Percentiles rank a stretch among this genome's conserved stretches.
Conservation (phyloP, 2,888 invertebrate genomes). For the Gymnoscelis rufifasciata region DNA sequence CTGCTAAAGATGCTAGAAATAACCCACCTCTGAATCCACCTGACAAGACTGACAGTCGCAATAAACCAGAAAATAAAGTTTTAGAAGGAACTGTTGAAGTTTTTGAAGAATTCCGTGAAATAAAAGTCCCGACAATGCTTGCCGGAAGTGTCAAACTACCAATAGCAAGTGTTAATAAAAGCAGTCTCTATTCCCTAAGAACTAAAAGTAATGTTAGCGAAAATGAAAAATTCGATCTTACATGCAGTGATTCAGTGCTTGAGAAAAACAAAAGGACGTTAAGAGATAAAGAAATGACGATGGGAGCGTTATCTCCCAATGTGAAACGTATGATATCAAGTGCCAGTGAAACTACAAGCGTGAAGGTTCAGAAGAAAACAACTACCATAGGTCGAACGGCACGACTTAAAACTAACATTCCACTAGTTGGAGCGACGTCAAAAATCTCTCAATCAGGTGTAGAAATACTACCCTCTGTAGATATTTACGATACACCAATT, state of each 20-base stretch:
- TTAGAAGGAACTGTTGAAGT: slow-evolving; percentile 22
- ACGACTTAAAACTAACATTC: slow-evolving; percentile 67
- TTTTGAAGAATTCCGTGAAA: slow-evolving; percentile 25
- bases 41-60: slow-evolving; percentile 12
- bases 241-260: slow-evolving; percentile 51
- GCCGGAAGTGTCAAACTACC: slow-evolving; percentile 66
- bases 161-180: slow-evolving; percentile 62
- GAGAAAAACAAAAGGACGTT: slow-evolving; percentile 54
- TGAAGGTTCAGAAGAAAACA: slow-evolving; percentile 67
- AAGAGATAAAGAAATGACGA: slow-evolving; percentile 59
- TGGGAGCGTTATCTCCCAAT: slow-evolving; percentile 80
- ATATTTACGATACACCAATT: slow-evolving; percentile 67
- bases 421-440: slow-evolving; percentile 71
- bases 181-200: slow-evolving; percentile 61
- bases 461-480: slow-evolving; percentile 66
- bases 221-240: slow-evolving; percentile 51
- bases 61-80: slow-evolving; percentile 5
- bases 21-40: slow-evolving; percentile 54
- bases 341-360: slow-evolving; percentile 64
- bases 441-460: slow-evolving; percentile 74
- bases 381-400: slow-evolving; percentile 49
- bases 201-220: slow-evolving; percentile 69
- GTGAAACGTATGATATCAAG: slow-evolving; percentile 81
- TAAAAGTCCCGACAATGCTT: slow-evolving; percentile 57
- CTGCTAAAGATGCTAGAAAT: slow-evolving; percentile 73